Evolutionary conservation across 2,797 vertebrate genomes (phyloP).

Genomic region (Spea hammondii): DNA sequence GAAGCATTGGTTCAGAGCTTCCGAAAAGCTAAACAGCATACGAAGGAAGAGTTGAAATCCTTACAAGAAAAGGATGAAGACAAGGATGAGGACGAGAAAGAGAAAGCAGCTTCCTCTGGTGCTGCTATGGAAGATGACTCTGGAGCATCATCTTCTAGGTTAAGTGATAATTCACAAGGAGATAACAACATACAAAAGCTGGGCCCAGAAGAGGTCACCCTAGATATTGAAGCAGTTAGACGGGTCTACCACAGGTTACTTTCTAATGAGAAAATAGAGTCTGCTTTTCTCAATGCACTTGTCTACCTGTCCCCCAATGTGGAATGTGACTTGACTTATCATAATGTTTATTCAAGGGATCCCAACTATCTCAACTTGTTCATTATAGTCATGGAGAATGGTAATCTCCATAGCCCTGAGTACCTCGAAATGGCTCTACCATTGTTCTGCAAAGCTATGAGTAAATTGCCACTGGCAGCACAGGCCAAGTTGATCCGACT

Average conservation of each 20-base stretch:
- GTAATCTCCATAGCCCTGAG: constrained; percentile 96
- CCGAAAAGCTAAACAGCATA: constrained; percentile 77
- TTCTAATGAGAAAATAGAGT: constrained; percentile 87
- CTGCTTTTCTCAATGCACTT: constrained; percentile 91
- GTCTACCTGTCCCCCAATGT: constrained; percentile 94
- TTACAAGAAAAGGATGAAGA: constrained; percentile 98
- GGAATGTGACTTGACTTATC: constrained; percentile 96
- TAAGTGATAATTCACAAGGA: constrained; percentile 71
- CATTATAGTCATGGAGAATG: constrained; percentile 95
- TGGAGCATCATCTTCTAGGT: constrained; percentile 74
- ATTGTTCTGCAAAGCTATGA: constrained; percentile 96
- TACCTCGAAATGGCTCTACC: constrained; percentile 95
- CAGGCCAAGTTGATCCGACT: constrained; percentile 84
- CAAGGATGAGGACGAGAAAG: constrained; percentile 87
- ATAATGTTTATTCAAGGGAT: constrained; percentile 89
- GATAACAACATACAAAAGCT: constrained; percentile 71
- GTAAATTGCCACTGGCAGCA: constrained; percentile 87
- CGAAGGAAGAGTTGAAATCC: constrained; percentile 80
- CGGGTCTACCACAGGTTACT: constrained; percentile 88
- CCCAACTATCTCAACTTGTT: constrained; percentile 97
- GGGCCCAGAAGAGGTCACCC: constrained; percentile 78
- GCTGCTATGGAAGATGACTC: constrained; percentile 77
- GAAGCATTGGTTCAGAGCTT: constrained; percentile 91
- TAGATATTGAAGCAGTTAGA: constrained; percentile 88
- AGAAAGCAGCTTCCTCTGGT: constrained; percentile 77